A percentile compares a stretch with the other conserved stretches of the same genome.
Evolutionary conservation across 2,113 vertebrate species (phyloP).

Genomic region (Epinephelus cyanopodus): DNA sequence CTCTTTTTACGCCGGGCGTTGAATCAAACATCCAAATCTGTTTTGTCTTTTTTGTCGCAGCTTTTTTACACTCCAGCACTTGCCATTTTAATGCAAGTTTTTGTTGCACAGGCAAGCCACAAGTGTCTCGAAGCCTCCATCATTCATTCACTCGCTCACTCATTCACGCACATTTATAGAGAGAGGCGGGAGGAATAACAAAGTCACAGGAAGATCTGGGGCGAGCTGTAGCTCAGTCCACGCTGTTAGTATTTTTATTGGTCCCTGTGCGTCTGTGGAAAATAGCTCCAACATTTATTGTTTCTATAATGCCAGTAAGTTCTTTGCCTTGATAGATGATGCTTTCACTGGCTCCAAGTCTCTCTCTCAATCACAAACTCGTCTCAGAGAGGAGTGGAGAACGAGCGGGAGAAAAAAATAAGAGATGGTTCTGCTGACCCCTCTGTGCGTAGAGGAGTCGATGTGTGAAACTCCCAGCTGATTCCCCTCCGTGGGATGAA

Average conservation of each 20-base stretch:
- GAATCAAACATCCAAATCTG: constrained; percentile 45
- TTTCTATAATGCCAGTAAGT: constrained; percentile 60
- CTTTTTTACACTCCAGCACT: constrained; percentile 6
- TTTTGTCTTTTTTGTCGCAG: constrained; percentile 18
- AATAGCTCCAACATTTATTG: constrained; percentile 61
- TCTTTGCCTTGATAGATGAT: constrained; percentile 77
- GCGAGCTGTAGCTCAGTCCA: constrained; percentile 34
- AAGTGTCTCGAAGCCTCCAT: constrained; percentile 25
- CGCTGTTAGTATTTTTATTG: constrained; percentile 73
- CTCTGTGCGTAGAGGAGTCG: constrained; percentile 11
- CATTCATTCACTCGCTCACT: constrained; percentile 30
- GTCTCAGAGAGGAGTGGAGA: constrained; percentile 34
- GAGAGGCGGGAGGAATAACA: background rate
- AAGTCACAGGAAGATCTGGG: constrained; percentile 53
- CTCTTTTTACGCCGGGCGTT: constrained; percentile 19
- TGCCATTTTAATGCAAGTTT: constrained; percentile 20
- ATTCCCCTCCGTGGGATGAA: constrained; percentile 38
- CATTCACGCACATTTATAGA: background rate
- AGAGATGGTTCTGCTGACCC: constrained; percentile 53
- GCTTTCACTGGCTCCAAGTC: constrained; percentile 64
- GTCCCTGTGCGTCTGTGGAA: constrained; percentile 73
- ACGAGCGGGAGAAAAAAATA: constrained; percentile 17
- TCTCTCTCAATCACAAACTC: constrained; percentile 64
- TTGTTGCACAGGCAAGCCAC: constrained; percentile 7
- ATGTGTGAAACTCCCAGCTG: constrained; percentile 52